A percentile compares a stretch with the other conserved stretches of the same genome.
These are phyloP conservation scores for Scaptomyza reducta DNA, from an alignment of 2,888 invertebrate genomes.

Conservation along the genomic window DNA sequence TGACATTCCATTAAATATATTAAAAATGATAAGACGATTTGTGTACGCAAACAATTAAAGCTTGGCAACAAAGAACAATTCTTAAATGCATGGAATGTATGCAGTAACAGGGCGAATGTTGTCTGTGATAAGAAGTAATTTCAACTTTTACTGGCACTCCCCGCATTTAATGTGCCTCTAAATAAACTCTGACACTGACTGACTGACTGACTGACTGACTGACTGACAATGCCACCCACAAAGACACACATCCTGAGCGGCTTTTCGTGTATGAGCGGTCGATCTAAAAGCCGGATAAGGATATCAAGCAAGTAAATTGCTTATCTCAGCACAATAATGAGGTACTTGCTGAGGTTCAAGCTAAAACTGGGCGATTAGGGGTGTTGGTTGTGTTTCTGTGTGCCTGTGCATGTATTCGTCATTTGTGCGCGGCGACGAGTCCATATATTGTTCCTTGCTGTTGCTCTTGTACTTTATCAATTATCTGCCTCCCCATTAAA, in stretches of 20 bases:
- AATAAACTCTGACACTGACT: constrained; percentile 55
- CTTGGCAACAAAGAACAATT: constrained; percentile 29
- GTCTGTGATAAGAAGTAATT: constrained; percentile 55
- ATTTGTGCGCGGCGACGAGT: constrained; percentile 8
- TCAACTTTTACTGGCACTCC: constrained; percentile 53
- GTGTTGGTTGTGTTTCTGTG: background rate
- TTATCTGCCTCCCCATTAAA: constrained; percentile 48
- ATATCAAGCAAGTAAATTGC: constrained; percentile 71
- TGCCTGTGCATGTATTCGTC: constrained; percentile 33
- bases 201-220: constrained; percentile 19
- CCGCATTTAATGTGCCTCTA: constrained; percentile 51
- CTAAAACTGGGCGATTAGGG: constrained; percentile 10
- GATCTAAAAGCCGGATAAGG: constrained; percentile 58
- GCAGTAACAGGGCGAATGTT: background rate
- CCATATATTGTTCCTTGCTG: constrained; percentile 7
- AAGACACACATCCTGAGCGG: background rate
- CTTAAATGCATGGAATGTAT: constrained; percentile 14
- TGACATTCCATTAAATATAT: constrained; percentile 35
- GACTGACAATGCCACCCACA: background rate
- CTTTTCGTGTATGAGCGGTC: constrained; percentile 4
- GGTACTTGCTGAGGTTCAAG: constrained; percentile 37
- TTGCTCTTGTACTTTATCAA: constrained; percentile 57
- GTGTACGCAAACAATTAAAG: constrained; percentile 43
- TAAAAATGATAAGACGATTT: constrained; percentile 35
- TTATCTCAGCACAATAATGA: constrained; percentile 74